Conservation (phyloP, 2,888 invertebrate species). For the Caenorhabditis sinica region DNA sequence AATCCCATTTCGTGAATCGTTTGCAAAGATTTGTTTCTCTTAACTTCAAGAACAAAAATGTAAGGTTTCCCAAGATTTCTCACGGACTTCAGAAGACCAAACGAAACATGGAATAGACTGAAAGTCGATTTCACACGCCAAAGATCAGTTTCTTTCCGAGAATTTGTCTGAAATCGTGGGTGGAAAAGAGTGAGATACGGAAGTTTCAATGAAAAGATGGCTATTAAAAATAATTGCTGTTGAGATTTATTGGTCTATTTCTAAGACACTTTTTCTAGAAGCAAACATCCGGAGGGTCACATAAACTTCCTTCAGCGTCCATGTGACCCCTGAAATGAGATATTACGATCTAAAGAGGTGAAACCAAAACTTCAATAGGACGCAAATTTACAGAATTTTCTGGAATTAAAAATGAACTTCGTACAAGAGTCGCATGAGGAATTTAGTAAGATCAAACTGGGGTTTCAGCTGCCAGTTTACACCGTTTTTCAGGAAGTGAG, state of each 20-base stretch:
- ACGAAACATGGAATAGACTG: not conserved
- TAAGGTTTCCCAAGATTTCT: constrained; percentile 7
- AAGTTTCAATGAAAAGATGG: constrained; percentile 12
- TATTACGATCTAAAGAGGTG: not conserved
- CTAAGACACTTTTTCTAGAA: not conserved
- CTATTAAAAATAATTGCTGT: constrained; percentile 60
- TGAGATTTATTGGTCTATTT: constrained; percentile 9
- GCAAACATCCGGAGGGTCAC: constrained; percentile 45
- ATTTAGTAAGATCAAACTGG: not conserved
- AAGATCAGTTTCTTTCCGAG: constrained; percentile 14
- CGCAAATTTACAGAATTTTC: not conserved
- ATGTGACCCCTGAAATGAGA: not conserved
- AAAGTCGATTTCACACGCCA: constrained; percentile 24
- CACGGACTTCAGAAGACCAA: not conserved
- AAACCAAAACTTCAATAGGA: too few species aligned
- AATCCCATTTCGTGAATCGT: not conserved
- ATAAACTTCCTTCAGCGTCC: constrained; percentile 12
- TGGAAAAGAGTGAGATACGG: constrained; percentile 12
- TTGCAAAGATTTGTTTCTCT: not conserved
- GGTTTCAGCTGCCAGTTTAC: constrained; percentile 33
- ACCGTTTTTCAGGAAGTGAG: constrained; percentile 17
- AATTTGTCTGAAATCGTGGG: constrained; percentile 37
- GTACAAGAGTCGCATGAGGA: not conserved
- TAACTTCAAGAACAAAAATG: constrained; percentile 13
- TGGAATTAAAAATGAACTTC: too few species aligned